Evolutionary conservation across 2,888 invertebrate genomes (phyloP), one percentile per base, ranked within the genome.

Genomic region (Eilema sororculum): DNA sequence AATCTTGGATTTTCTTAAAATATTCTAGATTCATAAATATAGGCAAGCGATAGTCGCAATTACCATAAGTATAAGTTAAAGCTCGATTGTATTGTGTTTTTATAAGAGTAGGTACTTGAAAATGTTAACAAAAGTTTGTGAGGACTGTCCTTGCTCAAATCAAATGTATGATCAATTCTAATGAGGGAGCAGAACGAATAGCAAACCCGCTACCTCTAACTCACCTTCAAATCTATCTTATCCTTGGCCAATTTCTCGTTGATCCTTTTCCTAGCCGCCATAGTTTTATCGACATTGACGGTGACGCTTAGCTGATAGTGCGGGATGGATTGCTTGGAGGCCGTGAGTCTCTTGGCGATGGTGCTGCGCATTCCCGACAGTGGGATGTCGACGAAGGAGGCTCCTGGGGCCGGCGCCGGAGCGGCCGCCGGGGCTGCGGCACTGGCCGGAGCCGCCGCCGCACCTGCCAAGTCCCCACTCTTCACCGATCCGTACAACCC

Each of bases 271-370:
- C 99, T 96, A 88, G 99, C 94, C 85, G 96, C 96, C 68, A 99
- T 95, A 89, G 97, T 95, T 85, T 96, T 96, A 87, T 99, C 99
- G 84, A 99, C 97, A 85, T 97, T 97, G 71, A 99, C 96, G 69
- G 99, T 99, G 59, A 97, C 96, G 0, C 98, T 97, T 3, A 99
- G 95, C 91, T 99, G 99, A 92, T 99, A 99, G 91, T 99, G 99
- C 6, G 99, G 99, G 87, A 99, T 98, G 65, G 97, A 97, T 90
- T 98, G 97, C 93, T 99, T 99, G 52, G 99, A 98, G 85, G 98
- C 97, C 2, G 97, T 89, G 65, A 99, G 96, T 57, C 99, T 96
- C 90, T 98, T 98, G 33, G 99, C 99, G 87, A 99, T 99, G 41
- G 98, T 97, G 77, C 96, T 96, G 75, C 99, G 96, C 93, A 99